phyloP scores from a whole-genome alignment of 2,113 vertebrate species.

The Gobius niger region DNA sequence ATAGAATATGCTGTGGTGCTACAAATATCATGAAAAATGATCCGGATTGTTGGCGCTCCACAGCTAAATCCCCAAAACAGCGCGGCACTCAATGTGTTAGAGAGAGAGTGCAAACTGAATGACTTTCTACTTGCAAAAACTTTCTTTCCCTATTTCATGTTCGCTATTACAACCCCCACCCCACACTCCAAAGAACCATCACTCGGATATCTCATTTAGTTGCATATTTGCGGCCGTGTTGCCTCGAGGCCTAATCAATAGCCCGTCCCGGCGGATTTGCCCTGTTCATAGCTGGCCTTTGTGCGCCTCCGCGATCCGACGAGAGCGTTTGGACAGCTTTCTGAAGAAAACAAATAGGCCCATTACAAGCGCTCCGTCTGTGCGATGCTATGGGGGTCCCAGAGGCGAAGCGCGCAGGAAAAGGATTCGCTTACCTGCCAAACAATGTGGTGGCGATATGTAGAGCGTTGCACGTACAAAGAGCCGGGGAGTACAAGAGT shows the following conservation, averaged over 20 bases:
- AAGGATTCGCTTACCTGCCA: constrained; percentile 23
- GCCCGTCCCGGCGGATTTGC: constrained; percentile 59
- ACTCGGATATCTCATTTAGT: constrained; percentile 59
- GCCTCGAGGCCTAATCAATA: constrained; percentile 73
- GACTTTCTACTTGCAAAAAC: neutral
- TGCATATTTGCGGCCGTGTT: constrained; percentile 67
- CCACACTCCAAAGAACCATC: constrained; percentile 7
- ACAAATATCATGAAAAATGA: too few species aligned
- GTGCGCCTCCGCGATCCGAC: constrained; percentile 51
- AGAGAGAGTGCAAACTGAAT: too few species aligned
- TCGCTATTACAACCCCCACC: constrained; percentile 2
- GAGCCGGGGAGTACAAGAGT: neutral
- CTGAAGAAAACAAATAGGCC: constrained; percentile 81
- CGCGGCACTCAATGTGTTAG: too few species aligned
- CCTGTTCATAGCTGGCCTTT: constrained; percentile 71
- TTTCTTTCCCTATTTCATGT: neutral
- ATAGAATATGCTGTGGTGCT: too few species aligned
- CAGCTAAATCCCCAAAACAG: too few species aligned
- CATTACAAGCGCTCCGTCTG: constrained; percentile 71
- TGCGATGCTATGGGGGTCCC: constrained; percentile 72
- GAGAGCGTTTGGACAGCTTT: constrained; percentile 66
- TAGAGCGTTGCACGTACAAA: neutral
- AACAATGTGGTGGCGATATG: neutral
- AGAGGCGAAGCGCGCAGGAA: constrained; percentile 59
- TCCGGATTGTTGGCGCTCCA: too few species aligned